Evolutionary conservation across 2,888 invertebrate species (phyloP).

Genomic region (Entomobrya multifasciata): DNA sequence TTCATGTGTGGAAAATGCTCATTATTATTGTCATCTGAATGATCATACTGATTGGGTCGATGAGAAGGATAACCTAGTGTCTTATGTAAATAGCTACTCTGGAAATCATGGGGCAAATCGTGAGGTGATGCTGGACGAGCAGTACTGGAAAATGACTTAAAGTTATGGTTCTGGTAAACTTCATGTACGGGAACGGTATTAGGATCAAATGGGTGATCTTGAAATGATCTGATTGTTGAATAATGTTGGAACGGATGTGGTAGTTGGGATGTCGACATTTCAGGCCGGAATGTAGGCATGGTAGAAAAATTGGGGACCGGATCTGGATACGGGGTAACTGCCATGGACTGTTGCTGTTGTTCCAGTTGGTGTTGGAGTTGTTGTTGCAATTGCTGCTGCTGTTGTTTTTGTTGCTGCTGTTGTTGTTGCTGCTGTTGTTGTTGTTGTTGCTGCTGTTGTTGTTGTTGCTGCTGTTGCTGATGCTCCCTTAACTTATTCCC

Average conservation of each 20-base stretch:
- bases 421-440: no score
- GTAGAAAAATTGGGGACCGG: no score
- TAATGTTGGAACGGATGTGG: background rate
- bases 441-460: no score
- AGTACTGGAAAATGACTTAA: background rate
- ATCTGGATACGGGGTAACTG: background rate
- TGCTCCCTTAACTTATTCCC: no score
- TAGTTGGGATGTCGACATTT: background rate
- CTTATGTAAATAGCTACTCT: conserved; percentile 1
- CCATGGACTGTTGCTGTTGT: conserved; percentile 19
- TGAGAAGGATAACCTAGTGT: background rate
- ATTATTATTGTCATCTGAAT: background rate
- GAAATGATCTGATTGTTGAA: conserved; percentile 11
- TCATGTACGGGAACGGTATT: conserved; percentile 35
- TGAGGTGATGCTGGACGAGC: no score
- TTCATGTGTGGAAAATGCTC: conserved; percentile 46
- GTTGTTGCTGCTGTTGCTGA: no score
- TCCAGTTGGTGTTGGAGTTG: background rate
- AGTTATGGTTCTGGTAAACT: conserved; percentile 44
- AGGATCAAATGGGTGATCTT: background rate
- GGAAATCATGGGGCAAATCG: no score
- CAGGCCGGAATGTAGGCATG: background rate
- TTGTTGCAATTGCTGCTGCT: background rate
- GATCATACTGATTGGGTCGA: background rate
- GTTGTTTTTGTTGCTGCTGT: no score